Evolutionary conservation across 35 echinoderm and acorn worm genomes (phyloP), one percentile per base, ranked within the genome.

Genomic region (Ophiothrix spiculata): DNA sequence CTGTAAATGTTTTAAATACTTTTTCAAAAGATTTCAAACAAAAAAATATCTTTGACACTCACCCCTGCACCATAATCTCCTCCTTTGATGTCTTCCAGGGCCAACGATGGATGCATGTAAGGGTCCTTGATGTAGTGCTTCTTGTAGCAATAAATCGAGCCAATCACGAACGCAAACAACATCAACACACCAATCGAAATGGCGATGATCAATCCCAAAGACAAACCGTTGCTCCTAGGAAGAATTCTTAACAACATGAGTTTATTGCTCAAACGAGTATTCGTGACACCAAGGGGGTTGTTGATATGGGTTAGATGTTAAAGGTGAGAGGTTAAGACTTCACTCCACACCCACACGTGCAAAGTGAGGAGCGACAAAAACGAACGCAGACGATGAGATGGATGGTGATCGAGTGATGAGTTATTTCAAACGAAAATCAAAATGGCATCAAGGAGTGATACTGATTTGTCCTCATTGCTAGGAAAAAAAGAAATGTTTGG

Each of bases 31-130:
- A n/a, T n/a, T n/a, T n/a, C n/a, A n/a, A n/a, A 4, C 33, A 0
- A 29, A 74, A 74, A 74, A 13, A 74, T 25, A 29, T 25, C n/a
- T 83, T 31, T 32, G 21, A 31, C 37, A 93, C 91, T 89, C 81
- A 93, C 91, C 60, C 82, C 91, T 74, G 49, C 64, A 36, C 76
- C 87, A 38, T 88, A 88, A 75, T 89, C 81, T 15, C 74, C 60
- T 74, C 86, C 81, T 40, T 88, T 83, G 39, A 90, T 82, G 39
- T 90, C 88, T 36, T 90, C 63, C 80, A 93, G 38, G 45, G 87
- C 86, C 40, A 94, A 83, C 33, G 81, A 80, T n/a, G 87, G 88
- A 10, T 76, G 83, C 28, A 86, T 84, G 56, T 64, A 84, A 1
- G 35, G 42, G 36, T 37, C 83, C 38, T 82, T 76, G 12, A 32